Conservation (phyloP, 2,888 invertebrate genomes). For the Eucriotettix oculatus region DNA sequence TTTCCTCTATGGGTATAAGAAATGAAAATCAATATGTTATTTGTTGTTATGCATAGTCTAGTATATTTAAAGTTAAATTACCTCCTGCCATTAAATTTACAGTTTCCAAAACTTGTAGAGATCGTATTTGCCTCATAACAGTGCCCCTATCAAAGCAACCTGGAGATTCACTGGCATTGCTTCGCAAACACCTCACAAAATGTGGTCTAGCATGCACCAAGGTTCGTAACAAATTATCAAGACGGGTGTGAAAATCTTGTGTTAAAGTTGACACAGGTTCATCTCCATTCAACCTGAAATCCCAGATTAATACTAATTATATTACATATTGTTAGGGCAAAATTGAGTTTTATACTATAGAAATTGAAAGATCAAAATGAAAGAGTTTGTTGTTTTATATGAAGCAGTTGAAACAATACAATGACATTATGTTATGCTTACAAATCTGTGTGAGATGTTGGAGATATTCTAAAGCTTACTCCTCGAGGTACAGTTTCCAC, state of each 20-base stretch:
- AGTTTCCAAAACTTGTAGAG: conserved; percentile 82
- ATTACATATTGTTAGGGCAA: background rate
- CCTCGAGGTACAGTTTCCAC: conserved; percentile 58
- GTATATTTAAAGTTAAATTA: conserved; percentile 15
- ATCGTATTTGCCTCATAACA: conserved; percentile 76
- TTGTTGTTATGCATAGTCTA: too few relatives aligned
- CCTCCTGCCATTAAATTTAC: conserved; percentile 88
- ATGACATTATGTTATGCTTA: conserved; percentile 16
- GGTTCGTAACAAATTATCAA: conserved; percentile 81
- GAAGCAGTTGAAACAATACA: too few relatives aligned
- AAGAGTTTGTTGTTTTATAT: too few relatives aligned
- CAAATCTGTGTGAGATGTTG: conserved; percentile 70
- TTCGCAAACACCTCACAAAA: conserved; percentile 83
- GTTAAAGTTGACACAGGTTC: conserved; percentile 79
- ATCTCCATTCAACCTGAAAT: conserved; percentile 51
- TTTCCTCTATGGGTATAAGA: too few relatives aligned
- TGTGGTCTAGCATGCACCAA: conserved; percentile 86
- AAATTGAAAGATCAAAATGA: too few relatives aligned
- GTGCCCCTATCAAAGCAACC: conserved; percentile 68
- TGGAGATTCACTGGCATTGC: conserved; percentile 67
- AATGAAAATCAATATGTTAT: too few relatives aligned
- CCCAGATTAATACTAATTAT: background rate
- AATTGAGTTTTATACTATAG: background rate
- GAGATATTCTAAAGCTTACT: conserved; percentile 74
- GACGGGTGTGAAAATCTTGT: conserved; percentile 86